A percentile compares a stretch with the other conserved stretches of the same genome.
These are phyloP conservation scores for Trichoplusia ni DNA, from an alignment of 1,140 invertebrate genomes.

Conservation along the genomic window DNA sequence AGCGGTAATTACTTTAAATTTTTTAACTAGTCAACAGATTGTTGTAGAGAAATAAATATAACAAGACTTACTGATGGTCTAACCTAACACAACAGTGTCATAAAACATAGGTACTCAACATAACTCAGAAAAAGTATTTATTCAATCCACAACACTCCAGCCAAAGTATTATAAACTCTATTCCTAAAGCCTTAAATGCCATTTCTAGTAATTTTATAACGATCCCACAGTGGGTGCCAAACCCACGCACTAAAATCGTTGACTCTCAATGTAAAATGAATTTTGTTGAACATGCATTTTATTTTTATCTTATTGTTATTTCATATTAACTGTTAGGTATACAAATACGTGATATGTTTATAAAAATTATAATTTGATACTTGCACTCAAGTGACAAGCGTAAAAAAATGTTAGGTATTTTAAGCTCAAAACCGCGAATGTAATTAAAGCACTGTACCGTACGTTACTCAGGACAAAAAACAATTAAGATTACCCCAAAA, in stretches of 20 bases:
- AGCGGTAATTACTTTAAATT: too few species aligned
- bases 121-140: background rate
- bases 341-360: background rate
- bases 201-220: background rate
- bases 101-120: background rate
- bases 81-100: background rate
- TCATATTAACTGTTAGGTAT: conserved; percentile 17
- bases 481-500: too few species aligned
- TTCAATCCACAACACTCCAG: background rate
- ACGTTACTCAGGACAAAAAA: too few species aligned
- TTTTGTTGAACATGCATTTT: conserved; percentile 39
- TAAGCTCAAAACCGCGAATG: too few species aligned
- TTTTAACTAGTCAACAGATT: too few species aligned
- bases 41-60: background rate
- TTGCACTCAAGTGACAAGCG: background rate
- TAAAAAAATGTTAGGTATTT: conserved; percentile 1
- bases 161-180: background rate
- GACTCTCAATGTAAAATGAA: conserved; percentile 51
- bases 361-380: background rate
- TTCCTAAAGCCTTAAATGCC: background rate
- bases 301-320: conserved; percentile 29
- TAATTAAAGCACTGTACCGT: too few species aligned
- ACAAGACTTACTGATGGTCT: background rate
- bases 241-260: conserved; percentile 50
- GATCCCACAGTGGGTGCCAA: conserved; percentile 32